These are phyloP conservation scores for Chesias legatella DNA, from an alignment of 2,888 invertebrate genomes.

Conservation along the genomic window DNA sequence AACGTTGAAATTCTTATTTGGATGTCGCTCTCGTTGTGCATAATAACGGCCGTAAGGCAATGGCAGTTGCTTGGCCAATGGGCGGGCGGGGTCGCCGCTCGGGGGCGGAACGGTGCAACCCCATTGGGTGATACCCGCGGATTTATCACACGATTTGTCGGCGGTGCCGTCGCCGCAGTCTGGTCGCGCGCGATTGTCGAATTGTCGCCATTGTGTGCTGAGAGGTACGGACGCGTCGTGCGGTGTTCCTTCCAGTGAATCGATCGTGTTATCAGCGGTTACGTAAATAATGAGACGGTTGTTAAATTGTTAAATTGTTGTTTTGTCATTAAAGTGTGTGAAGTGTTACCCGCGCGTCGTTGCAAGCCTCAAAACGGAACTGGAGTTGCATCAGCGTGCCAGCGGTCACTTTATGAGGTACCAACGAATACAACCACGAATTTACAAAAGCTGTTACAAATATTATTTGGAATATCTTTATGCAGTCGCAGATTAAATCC, in stretches of 20 bases:
- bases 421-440: conserved; percentile 16
- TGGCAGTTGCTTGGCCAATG: conserved; percentile 78
- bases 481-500: not conserved
- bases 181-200: conserved; percentile 72
- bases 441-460: too few relatives aligned
- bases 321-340: conserved; percentile 36
- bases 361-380: conserved; percentile 84
- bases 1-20: conserved; percentile 78
- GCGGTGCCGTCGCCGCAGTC: conserved; percentile 71
- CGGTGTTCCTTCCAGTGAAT: conserved; percentile 51
- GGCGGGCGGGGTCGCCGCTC: conserved; percentile 56
- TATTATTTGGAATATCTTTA: too few relatives aligned
- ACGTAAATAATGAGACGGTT: conserved; percentile 45
- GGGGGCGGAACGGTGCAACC: conserved; percentile 67
- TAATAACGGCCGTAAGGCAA: conserved; percentile 78
- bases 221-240: conserved; percentile 63
- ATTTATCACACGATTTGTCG: conserved; percentile 77
- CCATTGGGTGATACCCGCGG: conserved; percentile 62
- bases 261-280: conserved; percentile 52
- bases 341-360: conserved; percentile 45
- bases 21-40: conserved; percentile 76
- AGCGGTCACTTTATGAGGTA: conserved; percentile 88
- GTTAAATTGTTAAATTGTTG: conserved; percentile 33
- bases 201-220: conserved; percentile 76
- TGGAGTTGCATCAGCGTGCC: conserved; percentile 88